Base-by-base conservation (phyloP, 2,888 invertebrate genomes). In the Isotomurus palustris region DNA sequence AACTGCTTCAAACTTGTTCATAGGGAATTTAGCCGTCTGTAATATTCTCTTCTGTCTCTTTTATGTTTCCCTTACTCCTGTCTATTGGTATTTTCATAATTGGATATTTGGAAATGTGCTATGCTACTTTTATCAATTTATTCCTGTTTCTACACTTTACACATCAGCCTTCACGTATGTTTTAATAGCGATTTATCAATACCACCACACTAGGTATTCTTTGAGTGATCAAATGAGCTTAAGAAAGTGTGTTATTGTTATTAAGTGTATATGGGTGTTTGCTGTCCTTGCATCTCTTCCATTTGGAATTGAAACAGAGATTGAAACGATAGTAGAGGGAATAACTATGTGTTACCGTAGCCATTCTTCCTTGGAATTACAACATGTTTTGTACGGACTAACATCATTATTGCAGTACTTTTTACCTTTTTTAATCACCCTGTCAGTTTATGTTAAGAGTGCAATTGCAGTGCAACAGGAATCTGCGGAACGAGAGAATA, bases 1-100 rank as follows among this genome's bases (percentile, higher is more conserved):
- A 74, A 94, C 95, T 0, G 96, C 97, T 32, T 97, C 97, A 3
- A 97, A 97, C 75, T 83, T 94, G 51, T 97, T 97, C 78, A 97
- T 97, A 73, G 90, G 91, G 40, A 97, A 97, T 75, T 79, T 99
- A 71, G 97, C 97, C 0, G 79, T 96, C 28, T 92, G 94, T 10
- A 97, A 99, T 75, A 90, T 97, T 47, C 78, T 97, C 45, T 82
- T 99, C 36, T 58, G 61, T 53, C 82, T 89, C 14, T 82, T 97
- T 58, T 93, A 94, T 2, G 92, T 97, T 45, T 96, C 97, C 4
- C 93, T 99, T 73, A 99, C 97, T 0, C 96, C 97, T 0, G 78
- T 95, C 0, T 94, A 96, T 75, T 88, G 91, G 0, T 95, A 95
- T 73, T 81, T 91, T 68, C 87, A 78, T 24, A 82, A 86, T 47